These are phyloP conservation scores for Mionectes macconnelli DNA, from an alignment of 2,113 vertebrate species.

Conservation along the genomic window DNA sequence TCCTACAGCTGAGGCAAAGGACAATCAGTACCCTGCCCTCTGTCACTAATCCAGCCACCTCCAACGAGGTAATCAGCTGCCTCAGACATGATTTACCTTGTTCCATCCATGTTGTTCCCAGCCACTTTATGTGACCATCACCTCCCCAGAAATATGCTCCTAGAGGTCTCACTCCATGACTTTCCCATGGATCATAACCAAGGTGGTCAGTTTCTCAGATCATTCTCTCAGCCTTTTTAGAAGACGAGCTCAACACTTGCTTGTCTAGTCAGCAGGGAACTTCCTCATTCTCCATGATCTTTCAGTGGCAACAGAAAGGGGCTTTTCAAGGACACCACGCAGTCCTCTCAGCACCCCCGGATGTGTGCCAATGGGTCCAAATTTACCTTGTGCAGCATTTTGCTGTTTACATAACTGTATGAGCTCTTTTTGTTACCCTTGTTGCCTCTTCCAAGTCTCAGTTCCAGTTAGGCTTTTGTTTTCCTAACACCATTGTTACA, in stretches of 20 bases:
- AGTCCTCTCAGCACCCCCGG: background rate
- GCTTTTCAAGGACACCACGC: background rate
- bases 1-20: background rate
- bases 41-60: background rate
- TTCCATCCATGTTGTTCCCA: background rate
- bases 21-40: background rate
- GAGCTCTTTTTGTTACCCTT: background rate
- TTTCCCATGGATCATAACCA: background rate
- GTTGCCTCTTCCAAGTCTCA: background rate
- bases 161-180: background rate
- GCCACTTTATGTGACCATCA: background rate
- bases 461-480: background rate
- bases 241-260: background rate
- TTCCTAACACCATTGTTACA: background rate
- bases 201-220: background rate
- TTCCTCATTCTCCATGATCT: background rate
- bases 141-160: background rate
- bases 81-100: background rate
- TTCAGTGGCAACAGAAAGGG: background rate
- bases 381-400: background rate
- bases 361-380: background rate
- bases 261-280: background rate
- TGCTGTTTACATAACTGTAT: background rate
- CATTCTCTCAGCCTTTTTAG: background rate
- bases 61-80: too few relatives aligned